Evolutionary conservation across 37 sponge, comb jelly and placozoan species (phyloP), one percentile per base, ranked within the genome.

Genomic region (Tethya wilhelma): DNA sequence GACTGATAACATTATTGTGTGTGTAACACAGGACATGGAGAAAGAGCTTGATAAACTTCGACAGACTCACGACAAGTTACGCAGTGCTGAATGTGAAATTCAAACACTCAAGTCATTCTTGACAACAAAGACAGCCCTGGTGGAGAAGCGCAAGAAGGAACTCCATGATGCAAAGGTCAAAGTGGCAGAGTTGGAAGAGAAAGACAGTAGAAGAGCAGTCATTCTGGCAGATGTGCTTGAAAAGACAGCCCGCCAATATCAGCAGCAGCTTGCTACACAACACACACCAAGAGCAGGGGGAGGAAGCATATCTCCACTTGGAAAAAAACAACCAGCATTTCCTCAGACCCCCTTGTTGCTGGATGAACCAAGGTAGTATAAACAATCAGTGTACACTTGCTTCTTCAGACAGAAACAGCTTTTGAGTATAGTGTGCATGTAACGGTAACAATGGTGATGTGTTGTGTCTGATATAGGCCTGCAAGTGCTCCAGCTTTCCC

Each of bases 221-320:
- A 89, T 95, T 32, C 73, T 95, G 56, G 93, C 96, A 45, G 77
- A 79, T 79, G 93, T 95, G 39, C 74, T 95, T 9, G 96, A 95
- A 85, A 89, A 78, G 84, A 95, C 96, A 31, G 93, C 96, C 17
- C 59, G 90, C 31, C 64, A 86, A 22, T 88, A 87, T 32, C 93
- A 93, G 74, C 71, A 70, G 71, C 71, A 70, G 39, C 28, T 70
- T 19, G 71, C 45, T 9, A 2, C 12, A 38, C 44, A n/a, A n/a
- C n/a, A n/a, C n/a, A n/a, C n/a, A n/a, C n/a, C n/a, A n/a, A n/a
- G 30, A 8, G 6, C 12, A 70, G 45, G 5, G 2, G 20, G 23
- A 22, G 23, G 71, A 19, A 29, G 44, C 5, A 25, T 44, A 37
- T 44, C 46, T 70, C 26, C 26, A n/a, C 30, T 28, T 6, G 46